Conservation (phyloP, 1,140 invertebrate species). For the Penaeus indicus region DNA sequence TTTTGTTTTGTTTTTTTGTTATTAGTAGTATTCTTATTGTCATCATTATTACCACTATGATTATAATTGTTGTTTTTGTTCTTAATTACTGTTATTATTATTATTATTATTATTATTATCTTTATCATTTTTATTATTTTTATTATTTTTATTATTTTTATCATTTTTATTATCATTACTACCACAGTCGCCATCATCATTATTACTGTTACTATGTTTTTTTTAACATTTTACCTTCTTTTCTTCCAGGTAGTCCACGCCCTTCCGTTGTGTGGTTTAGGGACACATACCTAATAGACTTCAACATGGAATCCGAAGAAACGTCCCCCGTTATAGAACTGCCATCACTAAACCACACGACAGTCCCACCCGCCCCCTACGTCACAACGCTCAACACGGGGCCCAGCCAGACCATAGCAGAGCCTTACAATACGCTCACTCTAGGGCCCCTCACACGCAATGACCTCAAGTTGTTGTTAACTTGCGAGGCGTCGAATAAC, state of each 20-base stretch:
- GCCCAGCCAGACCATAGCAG: neutral
- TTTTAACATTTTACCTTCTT: neutral
- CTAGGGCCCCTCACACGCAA: constrained; percentile 76
- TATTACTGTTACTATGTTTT: too few relatives aligned
- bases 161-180: too few relatives aligned
- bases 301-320: constrained; percentile 35
- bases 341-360: neutral
- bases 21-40: too few relatives aligned
- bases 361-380: neutral
- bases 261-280: constrained; percentile 41
- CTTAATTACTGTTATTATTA: too few relatives aligned
- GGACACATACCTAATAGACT: constrained; percentile 37
- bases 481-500: constrained; percentile 88
- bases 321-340: too few relatives aligned
- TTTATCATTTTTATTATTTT: too few relatives aligned
- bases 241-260: constrained; percentile 23
- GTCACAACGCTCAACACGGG: neutral
- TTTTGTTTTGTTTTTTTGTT: too few relatives aligned
- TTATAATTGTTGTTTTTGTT: too few relatives aligned
- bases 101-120: too few relatives aligned
- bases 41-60: too few relatives aligned
- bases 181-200: too few relatives aligned
- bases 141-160: too few relatives aligned
- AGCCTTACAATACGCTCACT: constrained; percentile 35
- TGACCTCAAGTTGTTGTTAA: constrained; percentile 85